Percentiles rank a stretch among this genome's conserved stretches.
Conservation (phyloP, 2,888 invertebrate species). For the Spisula subtruncata region DNA sequence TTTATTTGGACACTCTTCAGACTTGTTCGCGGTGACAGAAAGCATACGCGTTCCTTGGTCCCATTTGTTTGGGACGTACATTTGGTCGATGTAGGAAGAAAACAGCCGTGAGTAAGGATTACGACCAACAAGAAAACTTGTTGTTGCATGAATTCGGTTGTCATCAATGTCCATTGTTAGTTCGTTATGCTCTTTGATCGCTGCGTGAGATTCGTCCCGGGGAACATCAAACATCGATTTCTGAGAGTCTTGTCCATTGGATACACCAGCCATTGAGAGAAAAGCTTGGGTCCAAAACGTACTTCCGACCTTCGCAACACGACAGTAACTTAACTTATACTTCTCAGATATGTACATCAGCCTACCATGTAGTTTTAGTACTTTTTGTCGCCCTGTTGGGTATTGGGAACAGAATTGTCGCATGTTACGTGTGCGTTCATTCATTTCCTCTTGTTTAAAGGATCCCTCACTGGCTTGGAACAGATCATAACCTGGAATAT, state of each 20-base stretch:
- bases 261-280: constrained; percentile 53
- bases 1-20: constrained; percentile 57
- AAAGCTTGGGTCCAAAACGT: constrained; percentile 70
- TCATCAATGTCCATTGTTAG: constrained; percentile 50
- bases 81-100: constrained; percentile 67
- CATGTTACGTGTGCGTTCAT: constrained; percentile 44
- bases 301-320: constrained; percentile 69
- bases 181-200: constrained; percentile 50
- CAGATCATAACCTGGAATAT: neutral
- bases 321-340: constrained; percentile 62
- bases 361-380: neutral
- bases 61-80: constrained; percentile 68
- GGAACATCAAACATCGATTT: constrained; percentile 53
- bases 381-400: constrained; percentile 48
- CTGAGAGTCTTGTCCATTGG: neutral
- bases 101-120: constrained; percentile 67
- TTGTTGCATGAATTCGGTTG: constrained; percentile 44
- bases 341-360: constrained; percentile 59
- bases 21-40: neutral
- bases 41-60: constrained; percentile 45
- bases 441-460: constrained; percentile 41
- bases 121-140: constrained; percentile 60
- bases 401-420: constrained; percentile 56
- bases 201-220: constrained; percentile 57
- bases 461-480: neutral